Percentiles rank a stretch among this genome's conserved stretches.
These are phyloP conservation scores for Arbacia lixula DNA, from an alignment of 53 echinoderm and acorn worm genomes.

Conservation along the genomic window DNA sequence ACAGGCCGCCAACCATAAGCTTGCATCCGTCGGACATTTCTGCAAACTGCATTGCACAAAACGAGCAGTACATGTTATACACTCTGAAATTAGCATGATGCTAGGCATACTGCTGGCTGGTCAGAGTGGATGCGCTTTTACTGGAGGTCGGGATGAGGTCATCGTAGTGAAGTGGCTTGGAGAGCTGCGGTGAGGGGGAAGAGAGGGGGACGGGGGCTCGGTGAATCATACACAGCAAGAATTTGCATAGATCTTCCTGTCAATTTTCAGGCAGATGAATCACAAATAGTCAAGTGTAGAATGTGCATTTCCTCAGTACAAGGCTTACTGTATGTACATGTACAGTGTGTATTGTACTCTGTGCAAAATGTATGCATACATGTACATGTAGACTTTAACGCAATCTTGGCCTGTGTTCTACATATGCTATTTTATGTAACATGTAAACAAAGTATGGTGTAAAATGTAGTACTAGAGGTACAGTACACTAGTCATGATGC, in stretches of 20 bases:
- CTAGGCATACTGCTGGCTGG: too few relatives aligned
- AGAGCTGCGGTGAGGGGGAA: background rate
- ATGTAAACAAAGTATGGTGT: background rate
- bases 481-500: too few relatives aligned
- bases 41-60: too few relatives aligned
- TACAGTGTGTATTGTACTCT: background rate
- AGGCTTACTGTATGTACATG: background rate
- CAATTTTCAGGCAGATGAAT: background rate
- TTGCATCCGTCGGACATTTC: too few relatives aligned
- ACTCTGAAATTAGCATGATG: too few relatives aligned
- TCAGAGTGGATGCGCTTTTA: conserved; percentile 1
- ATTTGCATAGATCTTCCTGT: conserved; percentile 50
- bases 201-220: too few relatives aligned
- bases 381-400: background rate
- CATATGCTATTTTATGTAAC: background rate
- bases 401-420: background rate
- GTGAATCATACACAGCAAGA: conserved; percentile 44
- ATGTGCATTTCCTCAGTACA: background rate
- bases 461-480: too few relatives aligned
- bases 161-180: background rate
- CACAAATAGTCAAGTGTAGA: background rate
- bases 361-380: background rate
- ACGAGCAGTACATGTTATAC: too few relatives aligned
- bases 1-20: too few relatives aligned
- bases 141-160: conserved; percentile 32